Base-by-base conservation (phyloP, 2,888 invertebrate species). In the Listrodromus nycthemerus region DNA sequence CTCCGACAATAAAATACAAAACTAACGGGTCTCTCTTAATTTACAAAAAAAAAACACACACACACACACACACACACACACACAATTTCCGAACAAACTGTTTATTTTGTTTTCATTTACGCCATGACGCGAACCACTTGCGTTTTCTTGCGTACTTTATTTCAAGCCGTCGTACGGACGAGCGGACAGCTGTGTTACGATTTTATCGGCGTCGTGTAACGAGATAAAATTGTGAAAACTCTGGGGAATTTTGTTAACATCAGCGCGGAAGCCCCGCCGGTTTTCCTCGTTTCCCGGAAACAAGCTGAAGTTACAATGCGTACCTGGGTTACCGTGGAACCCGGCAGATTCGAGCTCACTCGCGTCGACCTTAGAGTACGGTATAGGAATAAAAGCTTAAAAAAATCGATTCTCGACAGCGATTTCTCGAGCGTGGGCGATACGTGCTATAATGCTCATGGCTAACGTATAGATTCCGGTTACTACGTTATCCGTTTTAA, bases 391-490 rank as follows among this genome's bases (percentile, higher is more conserved):
- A 55, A 13, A 24, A 4, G 16, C 6, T 41, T n/a, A 37, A 33
- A 8, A 55, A 66, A 66, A 76, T 21, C 19, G 10, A 13, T 24
- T 55, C 55, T 24, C 37, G 33, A 2, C 55, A 13, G 27, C 37
- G 41, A 58, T 55, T 50, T 66, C 50, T 52, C 33, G 24, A 55
- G 52, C 21, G 65, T 52, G 19, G 37, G 52, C 52, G 52, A 24
- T 52, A 65, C 65, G 52, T 66, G 65, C 52, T 52, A 37, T 75
- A 65, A 65, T 41, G 65, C 65, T 24, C 52, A 50, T 52, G 21
- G 50, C 21, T 45, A 30, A 50, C 75, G 33, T 65, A n/a, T n/a
- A 21, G 21, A 55, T 52, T 41, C 65, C 52, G n/a, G 50, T 66
- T 75, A 66, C 24, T 55, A 8, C 52, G 16, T 52, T 75, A 52